phyloP scores from a whole-genome alignment of 1,140 invertebrate species.

The Cydia splendana region DNA sequence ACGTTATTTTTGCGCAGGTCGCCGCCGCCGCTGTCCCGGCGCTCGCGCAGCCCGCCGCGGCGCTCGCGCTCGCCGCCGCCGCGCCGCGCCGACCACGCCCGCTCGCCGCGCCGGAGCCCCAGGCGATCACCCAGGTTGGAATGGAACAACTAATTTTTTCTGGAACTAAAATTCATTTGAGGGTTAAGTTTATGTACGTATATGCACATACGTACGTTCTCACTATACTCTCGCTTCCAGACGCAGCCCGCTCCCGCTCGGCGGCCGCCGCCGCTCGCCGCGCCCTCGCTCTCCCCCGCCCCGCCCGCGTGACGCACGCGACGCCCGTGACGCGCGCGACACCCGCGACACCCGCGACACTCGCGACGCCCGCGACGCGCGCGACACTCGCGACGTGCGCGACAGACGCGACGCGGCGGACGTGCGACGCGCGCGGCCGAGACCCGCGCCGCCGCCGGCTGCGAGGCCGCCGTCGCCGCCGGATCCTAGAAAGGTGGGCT shows the following conservation, averaged over 20 bases:
- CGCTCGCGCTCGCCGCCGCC: slow-evolving; percentile 41
- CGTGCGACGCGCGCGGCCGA: neutral
- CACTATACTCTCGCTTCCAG: no score
- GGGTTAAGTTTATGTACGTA: no score
- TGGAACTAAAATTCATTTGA: no score
- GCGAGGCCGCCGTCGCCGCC: slow-evolving; percentile 62
- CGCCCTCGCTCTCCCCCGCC: slow-evolving; percentile 42
- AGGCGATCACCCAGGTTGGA: slow-evolving; percentile 55
- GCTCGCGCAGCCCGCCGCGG: slow-evolving; percentile 60
- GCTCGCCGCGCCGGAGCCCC: slow-evolving; percentile 51
- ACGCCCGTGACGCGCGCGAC: neutral
- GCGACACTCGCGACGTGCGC: neutral
- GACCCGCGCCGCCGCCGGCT: slow-evolving; percentile 30
- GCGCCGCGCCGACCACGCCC: slow-evolving; percentile 54
- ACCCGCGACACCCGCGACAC: slow-evolving; percentile 33
- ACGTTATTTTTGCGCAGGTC: slow-evolving; percentile 1
- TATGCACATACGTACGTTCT: no score
- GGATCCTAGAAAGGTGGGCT: slow-evolving; percentile 57
- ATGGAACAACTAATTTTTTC: no score
- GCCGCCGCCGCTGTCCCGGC: slow-evolving; percentile 33
- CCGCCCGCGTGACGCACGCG: slow-evolving; percentile 22
- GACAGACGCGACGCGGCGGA: neutral
- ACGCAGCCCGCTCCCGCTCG: neutral
- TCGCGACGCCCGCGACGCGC: neutral
- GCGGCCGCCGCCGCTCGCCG: slow-evolving; percentile 42